These are phyloP conservation scores for Polyodon spathula DNA, from an alignment of 2,113 vertebrate species.

Conservation along the genomic window DNA sequence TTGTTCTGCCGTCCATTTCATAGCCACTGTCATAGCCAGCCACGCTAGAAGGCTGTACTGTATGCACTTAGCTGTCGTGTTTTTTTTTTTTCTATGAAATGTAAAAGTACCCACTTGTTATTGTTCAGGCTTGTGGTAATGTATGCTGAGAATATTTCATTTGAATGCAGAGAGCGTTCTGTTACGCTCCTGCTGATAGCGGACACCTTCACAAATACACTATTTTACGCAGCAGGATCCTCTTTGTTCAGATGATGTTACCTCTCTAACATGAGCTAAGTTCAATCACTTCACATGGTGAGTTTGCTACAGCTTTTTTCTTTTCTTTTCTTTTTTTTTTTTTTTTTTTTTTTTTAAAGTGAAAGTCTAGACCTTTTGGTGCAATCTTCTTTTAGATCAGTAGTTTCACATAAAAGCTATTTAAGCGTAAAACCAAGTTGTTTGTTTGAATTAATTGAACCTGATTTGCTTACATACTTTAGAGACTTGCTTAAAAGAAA, in stretches of 20 bases:
- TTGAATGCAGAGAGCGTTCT: not conserved
- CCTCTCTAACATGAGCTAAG: not conserved
- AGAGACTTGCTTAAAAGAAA: too few species aligned
- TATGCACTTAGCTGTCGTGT: too few species aligned
- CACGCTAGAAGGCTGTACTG: too few species aligned
- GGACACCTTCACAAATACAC: not conserved
- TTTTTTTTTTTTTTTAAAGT: not conserved
- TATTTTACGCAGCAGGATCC: not conserved
- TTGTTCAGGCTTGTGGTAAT: too few species aligned
- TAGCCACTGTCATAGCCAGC: too few species aligned
- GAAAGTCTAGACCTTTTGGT: not conserved
- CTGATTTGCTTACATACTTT: too few species aligned
- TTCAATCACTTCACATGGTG: not conserved
- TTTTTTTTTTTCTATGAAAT: too few species aligned
- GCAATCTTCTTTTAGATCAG: not conserved
- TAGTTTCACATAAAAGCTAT: not conserved
- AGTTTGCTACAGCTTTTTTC: not conserved
- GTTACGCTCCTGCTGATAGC: not conserved
- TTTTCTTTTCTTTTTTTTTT: not conserved
- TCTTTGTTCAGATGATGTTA: not conserved
- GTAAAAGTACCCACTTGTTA: too few species aligned
- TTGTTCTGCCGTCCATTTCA: too few species aligned
- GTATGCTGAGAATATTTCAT: not conserved
- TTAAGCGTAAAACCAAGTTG: not conserved
- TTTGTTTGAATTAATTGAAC: too few species aligned